Evolutionary conservation across 2,888 invertebrate species (phyloP), one percentile per base, ranked within the genome.

Genomic region (Drosophila prolongata): DNA sequence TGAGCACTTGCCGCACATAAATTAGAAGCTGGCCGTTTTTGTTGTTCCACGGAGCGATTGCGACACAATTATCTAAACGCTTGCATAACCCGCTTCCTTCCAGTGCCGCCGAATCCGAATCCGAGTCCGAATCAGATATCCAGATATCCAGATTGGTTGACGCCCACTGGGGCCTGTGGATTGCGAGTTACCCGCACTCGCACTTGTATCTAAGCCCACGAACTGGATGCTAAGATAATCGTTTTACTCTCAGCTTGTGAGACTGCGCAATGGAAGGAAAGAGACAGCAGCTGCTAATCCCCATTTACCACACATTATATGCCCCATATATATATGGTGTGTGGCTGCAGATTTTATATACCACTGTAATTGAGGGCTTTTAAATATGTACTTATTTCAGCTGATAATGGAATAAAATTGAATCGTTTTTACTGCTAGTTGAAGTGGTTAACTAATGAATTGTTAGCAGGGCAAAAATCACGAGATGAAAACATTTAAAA

Each of bases 1-100:
- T 79, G 72, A 81, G 81, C 86, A 83, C 80, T 83, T 87, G 83
- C 70, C 88, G 57, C 86, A 76, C 86, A 83, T 83, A 83, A 83
- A 83, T 83, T 88, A 83, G 55, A 67, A 14, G 68, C 66, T 47
- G 55, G 9, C 46, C 11, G 14, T 67, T 55, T 62, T 71, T 62
- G 49, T 35, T 35, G 47, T 34, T 37, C 14, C 19, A n/a, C 35
- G 6, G 8, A 24, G 24, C 44, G 46, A 49, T 52, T 50, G 67
- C 74, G 73, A 71, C 70, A 78, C 73, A 71, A 70, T 79, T 84
- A 80, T 77, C 67, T 69, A 67, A 66, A 13, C 60, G 67, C 47
- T 56, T 49, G 59, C 67, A 57, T 69, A 60, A 74, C 46, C 37
- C 34, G 49, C 43, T 49, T 53, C 43, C 61, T 66, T 62, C 67